A percentile compares a stretch with the other conserved stretches of the same genome.
These are phyloP conservation scores for Taphrorychus bicolor DNA, from an alignment of 2,888 invertebrate species.

Conservation along the genomic window DNA sequence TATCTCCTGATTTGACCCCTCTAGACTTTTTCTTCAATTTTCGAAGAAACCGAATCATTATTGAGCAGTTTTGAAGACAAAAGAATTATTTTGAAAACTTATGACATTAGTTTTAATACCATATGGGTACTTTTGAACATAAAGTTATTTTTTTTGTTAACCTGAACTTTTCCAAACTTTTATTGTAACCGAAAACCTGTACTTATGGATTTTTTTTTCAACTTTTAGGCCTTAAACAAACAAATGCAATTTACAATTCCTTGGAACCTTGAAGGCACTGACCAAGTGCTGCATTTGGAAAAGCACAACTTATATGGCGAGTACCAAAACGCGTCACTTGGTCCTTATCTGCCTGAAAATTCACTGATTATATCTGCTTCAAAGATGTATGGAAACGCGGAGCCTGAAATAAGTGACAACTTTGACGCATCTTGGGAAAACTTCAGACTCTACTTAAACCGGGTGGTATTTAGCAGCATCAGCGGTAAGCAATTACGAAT, in stretches of 20 bases:
- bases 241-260: constrained; percentile 61
- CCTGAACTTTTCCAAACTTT: no score
- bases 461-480: constrained; percentile 50
- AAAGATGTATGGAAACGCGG: constrained; percentile 40
- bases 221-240: constrained; percentile 14
- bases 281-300: constrained; percentile 55
- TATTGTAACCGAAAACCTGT: no score
- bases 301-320: constrained; percentile 68
- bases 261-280: constrained; percentile 60
- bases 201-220: no score
- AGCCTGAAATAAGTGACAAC: constrained; percentile 61
- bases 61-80: no score
- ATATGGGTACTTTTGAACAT: no score
- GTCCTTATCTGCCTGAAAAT: constrained; percentile 31
- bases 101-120: no score
- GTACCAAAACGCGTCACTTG: constrained; percentile 16
- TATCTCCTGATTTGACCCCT: neutral
- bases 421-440: constrained; percentile 67
- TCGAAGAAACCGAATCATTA: no score
- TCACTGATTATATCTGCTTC: constrained; percentile 47
- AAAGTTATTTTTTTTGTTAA: no score
- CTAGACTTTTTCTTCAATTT: neutral
- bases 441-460: constrained; percentile 62
- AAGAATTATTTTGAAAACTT: neutral
- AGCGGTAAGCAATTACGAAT: no score